These are phyloP conservation scores for Drosophila nigritarsus DNA, from an alignment of 2,888 invertebrate genomes.

Conservation along the genomic window DNA sequence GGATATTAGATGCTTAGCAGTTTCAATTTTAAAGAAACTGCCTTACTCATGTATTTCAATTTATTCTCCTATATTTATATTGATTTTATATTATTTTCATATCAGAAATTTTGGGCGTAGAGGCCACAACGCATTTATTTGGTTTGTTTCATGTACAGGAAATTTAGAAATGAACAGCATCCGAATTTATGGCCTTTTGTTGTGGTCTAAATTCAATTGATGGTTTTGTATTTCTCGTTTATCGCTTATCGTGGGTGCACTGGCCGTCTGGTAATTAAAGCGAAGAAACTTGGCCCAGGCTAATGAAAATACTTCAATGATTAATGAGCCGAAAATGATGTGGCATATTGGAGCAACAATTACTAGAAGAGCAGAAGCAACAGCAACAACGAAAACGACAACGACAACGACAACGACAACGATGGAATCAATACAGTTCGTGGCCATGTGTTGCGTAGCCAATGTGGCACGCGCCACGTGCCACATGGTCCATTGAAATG, in stretches of 20 bases:
- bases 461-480: constrained; percentile 35
- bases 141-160: constrained; percentile 14
- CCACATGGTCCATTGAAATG: constrained; percentile 31
- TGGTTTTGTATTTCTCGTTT: constrained; percentile 38
- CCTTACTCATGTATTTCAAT: not conserved
- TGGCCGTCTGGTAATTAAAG: constrained; percentile 39
- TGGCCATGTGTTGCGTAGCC: constrained; percentile 67
- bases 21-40: not conserved
- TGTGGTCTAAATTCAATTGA: constrained; percentile 49
- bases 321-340: constrained; percentile 79
- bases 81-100: constrained; percentile 46
- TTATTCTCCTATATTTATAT: constrained; percentile 11
- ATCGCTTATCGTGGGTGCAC: constrained; percentile 19
- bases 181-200: constrained; percentile 39
- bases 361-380: constrained; percentile 41
- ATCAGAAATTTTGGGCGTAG: constrained; percentile 20
- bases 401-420: constrained; percentile 29
- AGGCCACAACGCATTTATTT: constrained; percentile 6
- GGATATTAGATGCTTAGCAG: not conserved
- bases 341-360: constrained; percentile 72
- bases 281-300: constrained; percentile 32
- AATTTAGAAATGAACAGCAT: constrained; percentile 5
- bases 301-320: constrained; percentile 71
- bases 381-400: constrained; percentile 14
- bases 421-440: constrained; percentile 45